phyloP scores from a whole-genome alignment of 2,888 invertebrate genomes.

The Entomobrya proxima region DNA sequence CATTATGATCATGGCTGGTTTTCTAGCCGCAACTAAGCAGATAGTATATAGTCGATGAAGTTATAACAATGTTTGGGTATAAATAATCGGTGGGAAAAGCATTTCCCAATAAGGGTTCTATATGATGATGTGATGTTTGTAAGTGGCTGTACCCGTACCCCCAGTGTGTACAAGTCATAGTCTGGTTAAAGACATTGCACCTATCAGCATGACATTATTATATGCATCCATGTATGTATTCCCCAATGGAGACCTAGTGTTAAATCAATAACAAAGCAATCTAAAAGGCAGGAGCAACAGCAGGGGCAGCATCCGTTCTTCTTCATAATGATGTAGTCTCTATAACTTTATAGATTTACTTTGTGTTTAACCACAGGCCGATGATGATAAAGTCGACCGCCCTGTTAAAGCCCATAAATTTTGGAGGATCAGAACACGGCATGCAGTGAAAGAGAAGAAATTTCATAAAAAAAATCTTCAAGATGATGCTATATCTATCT shows the following conservation, averaged over 20 bases:
- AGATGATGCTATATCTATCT: constrained; percentile 39
- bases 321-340: constrained; percentile 50
- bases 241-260: background rate
- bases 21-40: too few relatives aligned
- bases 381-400: constrained; percentile 53
- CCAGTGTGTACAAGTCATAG: background rate
- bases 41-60: background rate
- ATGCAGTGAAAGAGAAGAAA: background rate
- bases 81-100: background rate
- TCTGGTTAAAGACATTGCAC: background rate
- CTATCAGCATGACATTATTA: background rate
- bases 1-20: too few relatives aligned
- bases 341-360: constrained; percentile 26
- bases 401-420: constrained; percentile 59
- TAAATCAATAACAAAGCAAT: constrained; percentile 56
- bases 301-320: constrained; percentile 12
- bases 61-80: background rate
- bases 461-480: constrained; percentile 49
- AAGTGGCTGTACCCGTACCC: background rate
- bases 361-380: constrained; percentile 46
- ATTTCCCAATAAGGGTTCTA: background rate
- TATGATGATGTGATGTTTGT: background rate
- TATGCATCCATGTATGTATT: background rate
- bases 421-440: constrained; percentile 29
- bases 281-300: constrained; percentile 12